These are phyloP conservation scores for Diadophis punctatus DNA, from an alignment of 2,113 vertebrate species.

Conservation along the genomic window DNA sequence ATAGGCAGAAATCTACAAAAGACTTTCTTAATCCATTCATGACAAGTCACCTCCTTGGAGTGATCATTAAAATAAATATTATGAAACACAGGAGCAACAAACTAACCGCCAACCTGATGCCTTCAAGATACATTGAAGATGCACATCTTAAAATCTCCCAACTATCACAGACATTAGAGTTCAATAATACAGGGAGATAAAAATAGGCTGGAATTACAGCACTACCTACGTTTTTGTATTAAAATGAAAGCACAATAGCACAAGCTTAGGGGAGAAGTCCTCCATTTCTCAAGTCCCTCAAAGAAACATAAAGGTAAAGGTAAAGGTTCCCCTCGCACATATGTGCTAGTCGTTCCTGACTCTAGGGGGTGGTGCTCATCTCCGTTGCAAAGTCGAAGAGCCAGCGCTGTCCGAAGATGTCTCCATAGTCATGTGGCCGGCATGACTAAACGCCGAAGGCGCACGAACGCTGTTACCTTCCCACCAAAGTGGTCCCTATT, in stretches of 20 bases:
- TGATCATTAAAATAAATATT: not conserved
- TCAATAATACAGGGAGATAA: not conserved
- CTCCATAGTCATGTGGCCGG: too few species aligned
- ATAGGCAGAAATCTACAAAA: not conserved
- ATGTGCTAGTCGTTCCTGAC: too few species aligned
- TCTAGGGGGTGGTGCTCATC: too few species aligned
- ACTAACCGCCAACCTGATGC: not conserved
- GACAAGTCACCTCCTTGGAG: not conserved
- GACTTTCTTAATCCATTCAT: not conserved
- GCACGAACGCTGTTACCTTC: too few species aligned
- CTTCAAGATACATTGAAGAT: not conserved
- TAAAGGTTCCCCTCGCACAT: too few species aligned
- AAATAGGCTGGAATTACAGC: not conserved
- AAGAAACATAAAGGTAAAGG: not conserved
- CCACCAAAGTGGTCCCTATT: too few species aligned
- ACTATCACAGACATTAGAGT: not conserved
- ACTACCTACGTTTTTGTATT: not conserved
- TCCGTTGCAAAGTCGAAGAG: too few species aligned
- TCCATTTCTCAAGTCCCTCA: not conserved
- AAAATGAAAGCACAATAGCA: not conserved
- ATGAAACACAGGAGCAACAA: not conserved
- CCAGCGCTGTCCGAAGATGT: too few species aligned
- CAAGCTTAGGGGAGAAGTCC: not conserved
- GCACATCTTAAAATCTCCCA: not conserved
- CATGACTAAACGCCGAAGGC: too few species aligned